Conservation (phyloP, 2,797 vertebrate species). For the Gallinago nigripennis region DNA sequence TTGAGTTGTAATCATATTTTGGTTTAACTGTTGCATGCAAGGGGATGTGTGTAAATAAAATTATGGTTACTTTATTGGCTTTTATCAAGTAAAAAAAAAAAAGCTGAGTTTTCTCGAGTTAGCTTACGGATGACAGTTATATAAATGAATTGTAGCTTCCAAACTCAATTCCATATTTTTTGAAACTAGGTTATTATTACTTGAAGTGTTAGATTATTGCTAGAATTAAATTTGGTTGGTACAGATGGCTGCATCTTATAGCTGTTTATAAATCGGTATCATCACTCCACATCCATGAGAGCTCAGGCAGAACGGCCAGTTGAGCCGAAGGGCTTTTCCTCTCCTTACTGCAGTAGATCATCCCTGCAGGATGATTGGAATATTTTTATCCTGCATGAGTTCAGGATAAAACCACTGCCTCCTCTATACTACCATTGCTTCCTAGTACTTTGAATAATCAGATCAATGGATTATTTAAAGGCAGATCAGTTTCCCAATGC, state of each 20-base stretch:
- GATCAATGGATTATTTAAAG: neutral
- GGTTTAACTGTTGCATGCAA: neutral
- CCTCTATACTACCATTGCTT: neutral
- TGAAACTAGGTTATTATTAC: neutral
- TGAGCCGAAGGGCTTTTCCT: neutral
- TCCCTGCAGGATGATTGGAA: no score
- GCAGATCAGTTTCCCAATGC: neutral
- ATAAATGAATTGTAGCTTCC: neutral
- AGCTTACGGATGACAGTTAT: neutral
- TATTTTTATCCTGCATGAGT: neutral
- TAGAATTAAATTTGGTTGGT: neutral
- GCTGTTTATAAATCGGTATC: neutral
- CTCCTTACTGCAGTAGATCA: neutral
- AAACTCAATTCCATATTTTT: neutral
- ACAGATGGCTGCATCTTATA: neutral
- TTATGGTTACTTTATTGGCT: neutral
- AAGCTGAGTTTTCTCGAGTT: neutral
- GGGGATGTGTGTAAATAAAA: neutral
- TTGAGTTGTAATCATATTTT: neutral
- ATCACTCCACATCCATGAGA: accelerated
- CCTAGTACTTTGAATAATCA: neutral
- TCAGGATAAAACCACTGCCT: neutral
- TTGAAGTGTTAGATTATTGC: neutral
- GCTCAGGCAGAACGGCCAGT: neutral
- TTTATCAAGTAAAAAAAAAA: neutral